These are phyloP conservation scores for Papilio polytes DNA, from an alignment of 1,140 invertebrate genomes.

Conservation along the genomic window DNA sequence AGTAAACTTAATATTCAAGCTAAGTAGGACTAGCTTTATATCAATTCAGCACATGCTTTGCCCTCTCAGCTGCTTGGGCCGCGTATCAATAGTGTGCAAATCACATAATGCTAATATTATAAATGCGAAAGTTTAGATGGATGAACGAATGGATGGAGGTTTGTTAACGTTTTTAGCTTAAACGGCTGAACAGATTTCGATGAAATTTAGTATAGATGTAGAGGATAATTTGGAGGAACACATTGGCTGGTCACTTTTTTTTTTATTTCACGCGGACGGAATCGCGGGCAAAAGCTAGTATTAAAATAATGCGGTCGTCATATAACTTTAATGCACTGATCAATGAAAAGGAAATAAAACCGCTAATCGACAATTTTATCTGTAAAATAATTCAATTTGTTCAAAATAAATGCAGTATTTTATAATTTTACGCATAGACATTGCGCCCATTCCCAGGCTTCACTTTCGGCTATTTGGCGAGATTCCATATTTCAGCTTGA, in stretches of 20 bases:
- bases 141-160: no score
- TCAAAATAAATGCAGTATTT: not conserved
- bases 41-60: constrained; percentile 4
- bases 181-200: no score
- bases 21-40: constrained; percentile 16
- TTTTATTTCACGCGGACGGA: no score
- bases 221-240: no score
- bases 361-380: not conserved
- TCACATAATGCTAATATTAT: no score
- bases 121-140: no score
- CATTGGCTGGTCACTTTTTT: no score
- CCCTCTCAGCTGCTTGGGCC: not conserved
- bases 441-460: constrained; percentile 29
- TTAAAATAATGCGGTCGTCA: not conserved
- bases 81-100: not conserved
- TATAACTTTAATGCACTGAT: not conserved
- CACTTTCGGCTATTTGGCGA: constrained; percentile 48
- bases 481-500: constrained; percentile 47
- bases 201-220: no score
- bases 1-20: constrained; percentile 29
- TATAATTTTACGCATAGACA: not conserved
- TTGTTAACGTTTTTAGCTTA: no score
- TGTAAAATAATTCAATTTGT: not conserved
- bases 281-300: no score
- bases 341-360: no score